Evolutionary conservation across 92 coral and sea anemone genomes (phyloP).

Genomic region (Siderastrea radians): DNA sequence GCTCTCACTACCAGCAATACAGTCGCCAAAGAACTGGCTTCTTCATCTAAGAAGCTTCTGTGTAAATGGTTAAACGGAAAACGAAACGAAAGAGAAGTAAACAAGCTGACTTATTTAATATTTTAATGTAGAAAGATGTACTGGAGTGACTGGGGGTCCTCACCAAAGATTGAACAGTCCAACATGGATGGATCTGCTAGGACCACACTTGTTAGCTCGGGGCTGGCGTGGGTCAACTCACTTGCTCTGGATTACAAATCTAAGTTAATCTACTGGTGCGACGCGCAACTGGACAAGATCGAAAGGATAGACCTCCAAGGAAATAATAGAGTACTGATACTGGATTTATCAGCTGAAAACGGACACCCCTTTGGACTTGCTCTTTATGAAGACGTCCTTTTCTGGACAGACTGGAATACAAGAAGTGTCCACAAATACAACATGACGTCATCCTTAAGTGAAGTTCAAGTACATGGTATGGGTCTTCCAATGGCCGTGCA

Average conservation of each 20-base stretch:
- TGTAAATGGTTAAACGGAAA: too few species aligned
- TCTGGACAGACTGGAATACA: slow-evolving; percentile 55
- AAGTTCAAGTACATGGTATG: background rate
- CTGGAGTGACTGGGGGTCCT: slow-evolving; percentile 63
- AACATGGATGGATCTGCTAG: slow-evolving; percentile 67
- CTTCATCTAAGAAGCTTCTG: too few species aligned
- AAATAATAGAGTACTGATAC: slow-evolving; percentile 39
- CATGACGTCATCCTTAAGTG: background rate
- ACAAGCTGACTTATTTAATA: too few species aligned
- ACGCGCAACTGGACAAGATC: slow-evolving; percentile 30
- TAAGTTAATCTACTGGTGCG: slow-evolving; percentile 55
- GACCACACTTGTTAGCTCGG: slow-evolving; percentile 11
- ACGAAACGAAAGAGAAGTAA: too few species aligned
- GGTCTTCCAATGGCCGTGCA: background rate
- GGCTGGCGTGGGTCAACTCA: too few species aligned
- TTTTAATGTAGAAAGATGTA: slow-evolving; percentile 65
- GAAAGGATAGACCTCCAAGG: slow-evolving; percentile 63
- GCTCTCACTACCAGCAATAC: too few species aligned
- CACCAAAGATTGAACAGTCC: slow-evolving; percentile 57
- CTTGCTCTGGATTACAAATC: slow-evolving; percentile 42
- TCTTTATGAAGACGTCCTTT: slow-evolving; percentile 18
- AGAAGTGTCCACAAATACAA: slow-evolving; percentile 48
- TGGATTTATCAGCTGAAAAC: slow-evolving; percentile 1
- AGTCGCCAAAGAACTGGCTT: too few species aligned
- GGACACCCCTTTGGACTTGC: background rate